Evolutionary conservation across 2,113 vertebrate species (phyloP).

Genomic region (Sminthopsis crassicaudata): DNA sequence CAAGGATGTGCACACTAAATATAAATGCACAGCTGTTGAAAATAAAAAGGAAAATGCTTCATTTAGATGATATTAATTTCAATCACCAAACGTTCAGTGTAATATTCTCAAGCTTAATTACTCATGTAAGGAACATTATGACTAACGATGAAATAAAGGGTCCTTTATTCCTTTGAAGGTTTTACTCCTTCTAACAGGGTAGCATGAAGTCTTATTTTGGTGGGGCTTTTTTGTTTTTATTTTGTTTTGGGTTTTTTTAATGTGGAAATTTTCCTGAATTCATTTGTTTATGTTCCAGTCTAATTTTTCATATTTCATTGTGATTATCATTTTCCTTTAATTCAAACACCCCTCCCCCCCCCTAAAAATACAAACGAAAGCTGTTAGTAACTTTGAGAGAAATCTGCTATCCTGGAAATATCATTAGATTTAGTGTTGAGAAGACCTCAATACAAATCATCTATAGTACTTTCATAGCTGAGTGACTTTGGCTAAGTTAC

Average conservation of each 20-base stretch:
- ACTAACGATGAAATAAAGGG: slow-evolving; percentile 52
- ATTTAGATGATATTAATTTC: slow-evolving; percentile 73
- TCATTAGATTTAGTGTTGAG: neutral
- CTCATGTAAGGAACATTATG: slow-evolving; percentile 65
- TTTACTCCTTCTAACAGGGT: slow-evolving; percentile 57
- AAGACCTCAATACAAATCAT: neutral
- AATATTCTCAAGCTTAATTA: slow-evolving; percentile 67
- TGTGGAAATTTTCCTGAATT: slow-evolving; percentile 42
- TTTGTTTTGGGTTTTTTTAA: slow-evolving; percentile 71
- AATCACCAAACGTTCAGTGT: slow-evolving; percentile 52
- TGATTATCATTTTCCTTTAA: slow-evolving; percentile 37
- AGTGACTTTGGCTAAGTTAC: neutral
- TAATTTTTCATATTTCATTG: slow-evolving; percentile 38
- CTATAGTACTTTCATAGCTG: neutral
- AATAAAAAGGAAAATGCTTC: slow-evolving; percentile 71
- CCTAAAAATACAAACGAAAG: slow-evolving; percentile 22
- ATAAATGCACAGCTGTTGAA: slow-evolving; percentile 53
- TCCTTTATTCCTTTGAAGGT: slow-evolving; percentile 49
- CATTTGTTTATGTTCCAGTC: slow-evolving; percentile 73
- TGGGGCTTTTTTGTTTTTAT: neutral
- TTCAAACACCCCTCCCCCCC: neutral
- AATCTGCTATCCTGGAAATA: neutral
- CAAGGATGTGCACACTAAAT: slow-evolving; percentile 67
- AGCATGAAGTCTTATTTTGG: neutral
- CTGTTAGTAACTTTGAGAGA: neutral